Conservation (phyloP, 2,888 invertebrate species). For the Microctonus brassicae region DNA sequence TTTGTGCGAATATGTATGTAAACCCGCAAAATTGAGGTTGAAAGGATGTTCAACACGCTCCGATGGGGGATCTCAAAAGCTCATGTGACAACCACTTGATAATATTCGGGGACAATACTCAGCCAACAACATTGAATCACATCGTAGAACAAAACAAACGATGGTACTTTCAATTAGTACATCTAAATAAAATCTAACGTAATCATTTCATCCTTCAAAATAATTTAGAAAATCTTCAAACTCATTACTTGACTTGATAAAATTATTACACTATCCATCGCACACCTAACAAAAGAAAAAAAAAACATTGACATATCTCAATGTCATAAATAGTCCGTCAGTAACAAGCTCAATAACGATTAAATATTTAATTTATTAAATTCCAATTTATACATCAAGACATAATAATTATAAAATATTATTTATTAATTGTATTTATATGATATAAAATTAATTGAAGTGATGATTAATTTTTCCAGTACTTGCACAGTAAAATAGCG, state of each 20-base stretch:
- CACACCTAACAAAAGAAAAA: too few relatives aligned
- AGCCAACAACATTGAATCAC: slow-evolving; percentile 57
- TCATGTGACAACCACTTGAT: slow-evolving; percentile 60
- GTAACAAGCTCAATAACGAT: too few relatives aligned
- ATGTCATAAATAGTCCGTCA: too few relatives aligned
- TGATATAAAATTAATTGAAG: too few relatives aligned
- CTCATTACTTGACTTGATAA: neutral
- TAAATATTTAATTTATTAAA: too few relatives aligned
- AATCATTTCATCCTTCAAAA: neutral
- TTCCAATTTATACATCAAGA: too few relatives aligned
- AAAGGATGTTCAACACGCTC: slow-evolving; percentile 55
- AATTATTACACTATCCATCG: too few relatives aligned
- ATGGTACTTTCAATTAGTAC: slow-evolving; percentile 59
- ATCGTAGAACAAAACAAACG: slow-evolving; percentile 50
- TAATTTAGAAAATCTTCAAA: neutral
- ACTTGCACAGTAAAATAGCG: neutral
- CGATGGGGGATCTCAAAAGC: slow-evolving; percentile 59
- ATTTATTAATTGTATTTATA: too few relatives aligned
- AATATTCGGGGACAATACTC: slow-evolving; percentile 59
- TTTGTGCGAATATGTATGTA: slow-evolving; percentile 41
- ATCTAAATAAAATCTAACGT: neutral
- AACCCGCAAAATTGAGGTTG: slow-evolving; percentile 58
- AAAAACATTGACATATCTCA: too few relatives aligned
- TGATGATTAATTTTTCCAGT: neutral
- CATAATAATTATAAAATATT: too few relatives aligned